A percentile compares a stretch with the other conserved stretches of the same genome.
Evolutionary conservation across 2,888 invertebrate species (phyloP).

Genomic region (Ommatoiulus sabulosus): DNA sequence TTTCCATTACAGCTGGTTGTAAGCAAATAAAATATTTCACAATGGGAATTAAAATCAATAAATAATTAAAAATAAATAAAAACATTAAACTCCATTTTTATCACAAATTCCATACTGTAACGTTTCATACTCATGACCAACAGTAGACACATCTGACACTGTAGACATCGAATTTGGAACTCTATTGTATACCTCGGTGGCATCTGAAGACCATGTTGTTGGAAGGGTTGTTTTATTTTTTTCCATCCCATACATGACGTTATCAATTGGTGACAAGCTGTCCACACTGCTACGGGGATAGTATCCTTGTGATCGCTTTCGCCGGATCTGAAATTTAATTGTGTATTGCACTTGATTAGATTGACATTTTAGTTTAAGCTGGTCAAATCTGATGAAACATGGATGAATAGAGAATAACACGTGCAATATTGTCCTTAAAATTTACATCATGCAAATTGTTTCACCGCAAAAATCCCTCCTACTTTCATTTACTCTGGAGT

Average conservation of each 20-base stretch:
- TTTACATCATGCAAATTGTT: too few species aligned
- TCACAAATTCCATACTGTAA: constrained; percentile 31
- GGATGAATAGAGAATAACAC: too few species aligned
- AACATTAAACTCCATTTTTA: not conserved
- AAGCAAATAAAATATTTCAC: not conserved
- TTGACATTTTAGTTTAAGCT: too few species aligned
- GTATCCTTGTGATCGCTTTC: constrained; percentile 50
- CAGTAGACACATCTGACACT: constrained; percentile 21
- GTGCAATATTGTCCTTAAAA: too few species aligned
- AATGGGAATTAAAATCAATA: not conserved
- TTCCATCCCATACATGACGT: constrained; percentile 15
- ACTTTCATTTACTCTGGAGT: not conserved
- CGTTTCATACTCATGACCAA: constrained; percentile 50
- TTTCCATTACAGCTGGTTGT: not conserved
- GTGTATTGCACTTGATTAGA: not conserved
- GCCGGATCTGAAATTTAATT: constrained; percentile 40
- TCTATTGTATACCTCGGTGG: not conserved
- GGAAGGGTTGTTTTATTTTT: not conserved
- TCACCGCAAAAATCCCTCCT: too few species aligned
- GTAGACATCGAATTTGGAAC: not conserved
- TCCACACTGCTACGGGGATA: constrained; percentile 49
- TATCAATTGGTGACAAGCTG: constrained; percentile 50
- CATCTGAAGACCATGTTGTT: not conserved
- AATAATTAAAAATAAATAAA: not conserved
- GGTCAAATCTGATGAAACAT: too few species aligned